Evolutionary conservation across 1,140 invertebrate species (phyloP).

Genomic region (Nylanderia fulva): DNA sequence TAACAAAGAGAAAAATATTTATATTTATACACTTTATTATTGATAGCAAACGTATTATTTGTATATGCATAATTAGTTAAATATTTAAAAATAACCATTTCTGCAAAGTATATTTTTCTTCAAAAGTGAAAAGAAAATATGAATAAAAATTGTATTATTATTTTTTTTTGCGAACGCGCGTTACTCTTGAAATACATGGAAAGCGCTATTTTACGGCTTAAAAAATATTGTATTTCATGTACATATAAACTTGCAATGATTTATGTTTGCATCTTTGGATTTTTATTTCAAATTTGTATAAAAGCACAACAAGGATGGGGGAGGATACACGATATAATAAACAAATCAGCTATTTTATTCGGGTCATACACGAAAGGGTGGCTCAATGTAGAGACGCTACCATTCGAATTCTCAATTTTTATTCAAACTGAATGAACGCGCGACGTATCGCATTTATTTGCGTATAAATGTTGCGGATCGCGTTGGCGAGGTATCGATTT

Average conservation of each 20-base stretch:
- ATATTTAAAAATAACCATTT: background rate
- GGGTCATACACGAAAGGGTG: constrained; percentile 4
- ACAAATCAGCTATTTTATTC: background rate
- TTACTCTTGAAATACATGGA: background rate
- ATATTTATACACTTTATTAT: too few species aligned
- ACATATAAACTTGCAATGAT: too few species aligned
- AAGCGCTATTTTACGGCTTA: background rate
- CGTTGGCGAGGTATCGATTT: constrained; percentile 45
- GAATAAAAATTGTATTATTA: too few species aligned
- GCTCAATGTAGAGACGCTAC: constrained; percentile 34
- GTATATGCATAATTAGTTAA: too few species aligned
- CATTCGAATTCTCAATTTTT: constrained; percentile 48
- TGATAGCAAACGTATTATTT: too few species aligned
- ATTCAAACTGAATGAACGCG: constrained; percentile 17
- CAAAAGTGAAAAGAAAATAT: too few species aligned
- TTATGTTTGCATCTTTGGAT: background rate
- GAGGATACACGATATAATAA: background rate
- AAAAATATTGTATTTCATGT: too few species aligned
- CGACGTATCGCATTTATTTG: constrained; percentile 28
- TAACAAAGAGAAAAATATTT: too few species aligned
- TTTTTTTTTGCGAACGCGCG: too few species aligned
- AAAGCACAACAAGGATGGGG: background rate
- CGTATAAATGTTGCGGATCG: constrained; percentile 48
- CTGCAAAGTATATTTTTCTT: background rate
- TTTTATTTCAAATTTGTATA: background rate